Evolutionary conservation across 2,797 vertebrate species (phyloP), one percentile per base, ranked within the genome.

Genomic region (Melanotaenia parkinsoni): DNA sequence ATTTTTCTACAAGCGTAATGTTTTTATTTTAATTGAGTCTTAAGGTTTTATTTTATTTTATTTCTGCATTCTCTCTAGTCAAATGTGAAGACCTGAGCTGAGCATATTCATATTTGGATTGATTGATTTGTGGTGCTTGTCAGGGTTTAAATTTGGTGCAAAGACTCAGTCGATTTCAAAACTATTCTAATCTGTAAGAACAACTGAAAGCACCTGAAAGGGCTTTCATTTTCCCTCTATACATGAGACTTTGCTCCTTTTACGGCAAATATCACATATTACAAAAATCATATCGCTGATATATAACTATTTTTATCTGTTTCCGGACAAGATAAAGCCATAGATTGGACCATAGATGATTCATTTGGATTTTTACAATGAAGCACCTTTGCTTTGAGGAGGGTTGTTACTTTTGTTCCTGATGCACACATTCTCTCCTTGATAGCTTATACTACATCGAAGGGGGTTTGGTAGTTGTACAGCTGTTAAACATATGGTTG

Each of bases 21-120:
- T 78, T 77, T 85, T 76, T 16, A 28, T 77, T 86, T 72, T 6
- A 72, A 6, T 58, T 74, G 28, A 50, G 22, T 76, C 58, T 71
- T 33, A 70, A 76, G 32, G 64, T 72, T 76, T 74, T 61, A 33
- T 60, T 57, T 28, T 28, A 28, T 28, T 30, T 30, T 30, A 30
- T 7, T 8, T 22, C 50, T 51, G 50, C 22, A 47, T 1, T n/a
- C 20, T 45, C 43, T 18, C 8, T 40, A 2, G 38, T 40, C 38
- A 40, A 40, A 40, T 45, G 7, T 11, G 4, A 50, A 50, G 37
- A 3, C 9, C 45, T 47, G 45, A 47, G 5, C 45, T 47, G 45
- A 20, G 16, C 10, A 22, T 22, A 10, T 30, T 30, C 4, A 30
- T 30, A 30, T 30, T 30, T 30, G 0, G 4, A 30, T 30, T 30